A percentile compares a stretch with the other conserved stretches of the same genome.
Evolutionary conservation across 2,113 vertebrate genomes (phyloP).

Genomic region (Nettapus auritus): DNA sequence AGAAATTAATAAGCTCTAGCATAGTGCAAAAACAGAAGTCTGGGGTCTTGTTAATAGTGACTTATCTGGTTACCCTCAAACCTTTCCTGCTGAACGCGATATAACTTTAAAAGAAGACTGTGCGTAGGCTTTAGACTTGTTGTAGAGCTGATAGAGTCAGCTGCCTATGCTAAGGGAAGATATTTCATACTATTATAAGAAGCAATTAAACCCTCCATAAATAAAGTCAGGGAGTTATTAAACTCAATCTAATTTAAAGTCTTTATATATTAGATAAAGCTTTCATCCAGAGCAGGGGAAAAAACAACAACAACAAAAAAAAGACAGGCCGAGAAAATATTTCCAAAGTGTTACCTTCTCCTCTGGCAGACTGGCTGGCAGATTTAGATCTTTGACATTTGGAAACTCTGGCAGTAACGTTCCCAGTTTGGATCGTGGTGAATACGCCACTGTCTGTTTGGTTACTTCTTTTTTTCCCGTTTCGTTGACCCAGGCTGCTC

Average conservation of each 20-base stretch:
- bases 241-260: conserved; percentile 15
- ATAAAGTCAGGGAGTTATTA: conserved; percentile 47
- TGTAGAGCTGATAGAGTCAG: background rate
- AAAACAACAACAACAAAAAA: background rate
- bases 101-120: background rate
- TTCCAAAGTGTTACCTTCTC: conserved; percentile 93
- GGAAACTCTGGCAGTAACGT: conserved; percentile 99
- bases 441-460: conserved; percentile 99
- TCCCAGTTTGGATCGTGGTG: conserved; percentile 98
- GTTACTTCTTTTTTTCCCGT: conserved; percentile 99
- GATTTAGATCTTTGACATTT: conserved; percentile 99
- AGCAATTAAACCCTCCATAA: conserved; percentile 15
- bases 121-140: background rate
- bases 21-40: background rate
- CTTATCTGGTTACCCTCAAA: background rate
- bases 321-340: conserved; percentile 54
- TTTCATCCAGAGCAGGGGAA: conserved; percentile 7
- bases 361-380: conserved; percentile 96
- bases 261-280: conserved; percentile 12
- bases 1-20: background rate
- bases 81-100: background rate
- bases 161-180: background rate
- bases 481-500: conserved; percentile 98
- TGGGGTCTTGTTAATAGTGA: background rate
- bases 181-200: background rate